These are phyloP conservation scores for Dromas ardeola DNA, from an alignment of 2,113 vertebrate genomes.

Conservation along the genomic window DNA sequence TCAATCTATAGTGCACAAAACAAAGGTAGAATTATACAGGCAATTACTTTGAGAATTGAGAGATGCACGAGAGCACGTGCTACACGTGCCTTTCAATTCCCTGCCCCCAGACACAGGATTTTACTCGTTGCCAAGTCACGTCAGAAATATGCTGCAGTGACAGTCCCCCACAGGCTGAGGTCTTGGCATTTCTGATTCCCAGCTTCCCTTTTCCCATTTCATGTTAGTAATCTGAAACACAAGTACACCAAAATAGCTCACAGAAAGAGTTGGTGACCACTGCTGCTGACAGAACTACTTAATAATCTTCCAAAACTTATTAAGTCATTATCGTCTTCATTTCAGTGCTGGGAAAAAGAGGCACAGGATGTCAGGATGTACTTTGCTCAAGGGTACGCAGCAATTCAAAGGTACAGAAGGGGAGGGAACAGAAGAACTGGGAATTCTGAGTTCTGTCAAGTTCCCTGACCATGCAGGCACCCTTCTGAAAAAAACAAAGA, in stretches of 20 bases:
- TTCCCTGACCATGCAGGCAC: background rate
- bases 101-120: background rate
- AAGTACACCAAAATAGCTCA: background rate
- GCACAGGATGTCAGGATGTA: background rate
- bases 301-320: background rate
- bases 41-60: constrained; percentile 15
- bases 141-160: background rate
- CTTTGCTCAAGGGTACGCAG: background rate
- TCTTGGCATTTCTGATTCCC: background rate
- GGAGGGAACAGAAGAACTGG: background rate
- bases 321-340: background rate
- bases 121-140: constrained; percentile 26
- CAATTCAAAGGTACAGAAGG: background rate
- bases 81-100: constrained; percentile 20
- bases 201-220: background rate
- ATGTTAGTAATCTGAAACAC: background rate
- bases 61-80: background rate
- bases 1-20: background rate
- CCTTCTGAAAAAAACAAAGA: background rate
- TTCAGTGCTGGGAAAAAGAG: background rate
- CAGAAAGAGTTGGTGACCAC: background rate
- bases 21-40: constrained; percentile 5
- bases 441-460: background rate
- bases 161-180: background rate
- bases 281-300: background rate